Base-by-base conservation (phyloP, 35 echinoderm and acorn worm genomes). In the Amphiura filiformis region DNA sequence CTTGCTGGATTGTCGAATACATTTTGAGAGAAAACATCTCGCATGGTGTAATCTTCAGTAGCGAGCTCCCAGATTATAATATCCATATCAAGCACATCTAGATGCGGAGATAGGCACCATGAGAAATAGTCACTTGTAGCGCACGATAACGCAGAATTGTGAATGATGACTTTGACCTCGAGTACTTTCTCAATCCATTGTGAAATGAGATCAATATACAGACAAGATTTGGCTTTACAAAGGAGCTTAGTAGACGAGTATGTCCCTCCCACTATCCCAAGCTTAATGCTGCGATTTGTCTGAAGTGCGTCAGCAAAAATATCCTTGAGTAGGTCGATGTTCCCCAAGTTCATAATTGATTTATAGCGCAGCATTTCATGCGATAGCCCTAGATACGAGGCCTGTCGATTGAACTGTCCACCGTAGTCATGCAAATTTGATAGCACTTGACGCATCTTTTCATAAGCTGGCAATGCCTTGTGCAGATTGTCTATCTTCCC, bases 51-150 rank as follows among this genome's bases (percentile, higher is more conserved):
- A 52, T 96, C 94, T n/a, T 89, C 94, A 0, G 86, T 84, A 34
- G 94, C 81, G 12, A 92, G 49, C 28, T 96, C 90, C 86, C 86
- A 86, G 35, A 96, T 85, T 35, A 96, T 81, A 34, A 96, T 96
- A 44, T 96, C 87, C 81, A 96, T 93, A n/a, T 92, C 40, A 0
- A 79, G 35, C 5, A 89, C 83, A 65, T 96, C 90, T 17, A 96
- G 79, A 56, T 96, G 94, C 15, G 90, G 90, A 1, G 92, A 28
- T 2, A 91, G 78, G 42, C 90, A 96, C 90, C 94, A 93, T 15
- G 90, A 86, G 34, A 86, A 96, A 42, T 92, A 96, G 14, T 87
- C 86, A 65, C 94, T 96, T 36, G 38, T 96, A 1, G 90, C 64
- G 35, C 52, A 84, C 65, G 42, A 28, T 18, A 92, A n/a, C 0